Percentiles rank a stretch among this genome's conserved stretches.
These are phyloP conservation scores for Chaetodon auriga DNA, from an alignment of 2,113 vertebrate genomes.

Conservation along the genomic window DNA sequence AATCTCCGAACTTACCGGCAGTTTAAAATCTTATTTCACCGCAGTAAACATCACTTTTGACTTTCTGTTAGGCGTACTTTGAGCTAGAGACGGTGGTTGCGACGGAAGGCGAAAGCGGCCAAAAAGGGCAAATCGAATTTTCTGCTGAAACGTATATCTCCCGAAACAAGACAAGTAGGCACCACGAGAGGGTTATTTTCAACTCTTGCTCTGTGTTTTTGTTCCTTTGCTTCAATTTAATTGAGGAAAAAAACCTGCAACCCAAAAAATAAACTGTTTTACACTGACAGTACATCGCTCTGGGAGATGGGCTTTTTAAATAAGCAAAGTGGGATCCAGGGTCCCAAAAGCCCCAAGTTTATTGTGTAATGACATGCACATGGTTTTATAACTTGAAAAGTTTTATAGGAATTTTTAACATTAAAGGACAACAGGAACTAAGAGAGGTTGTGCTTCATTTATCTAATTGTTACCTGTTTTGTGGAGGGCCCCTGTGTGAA, in stretches of 20 bases:
- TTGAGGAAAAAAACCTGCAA: too few species aligned
- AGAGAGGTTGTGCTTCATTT: background rate
- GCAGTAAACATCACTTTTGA: constrained; percentile 14
- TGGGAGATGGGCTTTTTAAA: background rate
- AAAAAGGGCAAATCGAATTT: constrained; percentile 55
- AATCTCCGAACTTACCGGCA: constrained; percentile 2
- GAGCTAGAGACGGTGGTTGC: background rate
- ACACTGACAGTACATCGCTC: too few species aligned
- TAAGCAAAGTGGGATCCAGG: background rate
- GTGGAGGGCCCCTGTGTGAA: background rate
- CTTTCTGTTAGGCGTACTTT: constrained; percentile 27
- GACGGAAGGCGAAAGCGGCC: constrained; percentile 63
- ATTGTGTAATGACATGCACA: background rate
- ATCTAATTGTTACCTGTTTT: background rate
- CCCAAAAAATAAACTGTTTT: background rate
- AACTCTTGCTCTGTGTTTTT: background rate
- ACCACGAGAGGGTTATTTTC: background rate
- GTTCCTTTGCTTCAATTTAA: too few species aligned
- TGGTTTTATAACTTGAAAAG: too few species aligned
- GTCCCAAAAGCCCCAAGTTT: background rate
- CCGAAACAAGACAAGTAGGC: background rate
- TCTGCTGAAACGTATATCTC: too few species aligned
- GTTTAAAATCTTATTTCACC: background rate
- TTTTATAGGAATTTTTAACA: background rate
- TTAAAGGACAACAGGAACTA: too few species aligned